Evolutionary conservation across 1,140 invertebrate genomes (phyloP), one percentile per base, ranked within the genome.

Genomic region (Reticulitermes speratus): DNA sequence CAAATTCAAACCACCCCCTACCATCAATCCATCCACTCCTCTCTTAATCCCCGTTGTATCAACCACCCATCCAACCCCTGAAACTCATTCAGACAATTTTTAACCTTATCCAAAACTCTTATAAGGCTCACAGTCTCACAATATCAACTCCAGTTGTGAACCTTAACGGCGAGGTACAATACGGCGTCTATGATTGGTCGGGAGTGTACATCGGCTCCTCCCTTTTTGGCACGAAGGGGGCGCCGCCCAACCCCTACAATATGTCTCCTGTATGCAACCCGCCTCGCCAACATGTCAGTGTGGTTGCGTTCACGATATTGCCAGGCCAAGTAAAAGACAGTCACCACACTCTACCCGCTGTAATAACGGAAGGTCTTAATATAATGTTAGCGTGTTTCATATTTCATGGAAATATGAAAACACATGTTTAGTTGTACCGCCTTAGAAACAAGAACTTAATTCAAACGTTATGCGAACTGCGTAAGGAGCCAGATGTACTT

Each of bases 101-200:
- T 75, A 75, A 30, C 65, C 7, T 30, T 30, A 75, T 11, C 65
- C 65, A 11, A 8, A 75, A 75, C 25, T 75, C 65, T 75, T 75
- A 75, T 75, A 75, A 75, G n/a, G 65, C n/a, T 75, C 25, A 75
- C 2, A 75, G n/a, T 75, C n/a, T 12, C n/a, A 30, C n/a, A 30
- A 8, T 30, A 30, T 75, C 65, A n/a, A 25, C 65, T 25, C 14
- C 8, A 8, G 65, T 75, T 75, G 65, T 75, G 65, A 25, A 75
- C 65, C 65, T n/a, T 75, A 75, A 30, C 25, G n/a, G 3, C 3
- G n/a, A 30, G 65, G 38, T n/a, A 84, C 83, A 52, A 44, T 84
- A 75, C 44, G 83, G 0, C n/a, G 32, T n/a, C 83, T 84, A 84
- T 84, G 83, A 84, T 84, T 84, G 83, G 83, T 44, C 44, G 83